A percentile compares a stretch with the other conserved stretches of the same genome.
Evolutionary conservation across 2,113 vertebrate species (phyloP).

Genomic region (Zosterops lateralis): DNA sequence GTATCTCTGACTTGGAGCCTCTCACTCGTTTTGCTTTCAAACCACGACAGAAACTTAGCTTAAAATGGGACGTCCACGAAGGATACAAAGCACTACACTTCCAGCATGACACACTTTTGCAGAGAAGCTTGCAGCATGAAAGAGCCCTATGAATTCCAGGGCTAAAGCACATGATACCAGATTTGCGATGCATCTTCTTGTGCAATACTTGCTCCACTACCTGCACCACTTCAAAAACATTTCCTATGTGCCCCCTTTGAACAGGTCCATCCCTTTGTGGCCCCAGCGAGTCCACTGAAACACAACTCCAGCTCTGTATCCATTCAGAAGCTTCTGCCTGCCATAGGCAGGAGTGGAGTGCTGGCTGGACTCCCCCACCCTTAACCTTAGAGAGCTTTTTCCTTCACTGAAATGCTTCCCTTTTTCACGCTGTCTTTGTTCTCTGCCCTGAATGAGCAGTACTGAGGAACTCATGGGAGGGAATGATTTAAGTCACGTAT

Average conservation of each 20-base stretch:
- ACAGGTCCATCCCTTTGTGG: neutral
- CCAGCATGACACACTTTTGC: neutral
- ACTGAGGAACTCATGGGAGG: neutral
- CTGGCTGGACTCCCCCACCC: accelerated
- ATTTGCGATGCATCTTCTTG: neutral
- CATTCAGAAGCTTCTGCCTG: neutral
- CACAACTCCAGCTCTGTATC: neutral
- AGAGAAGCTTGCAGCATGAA: neutral
- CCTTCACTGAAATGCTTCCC: neutral
- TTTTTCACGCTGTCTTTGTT: neutral
- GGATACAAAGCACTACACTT: neutral
- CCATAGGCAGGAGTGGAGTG: neutral
- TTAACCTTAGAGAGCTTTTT: neutral
- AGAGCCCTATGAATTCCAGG: neutral
- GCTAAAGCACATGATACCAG: neutral
- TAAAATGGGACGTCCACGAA: neutral
- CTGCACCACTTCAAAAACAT: neutral
- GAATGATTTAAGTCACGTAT: neutral
- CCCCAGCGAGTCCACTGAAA: neutral
- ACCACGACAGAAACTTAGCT: neutral
- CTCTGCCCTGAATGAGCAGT: neutral
- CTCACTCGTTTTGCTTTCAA: too few relatives aligned
- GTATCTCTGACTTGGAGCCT: too few relatives aligned
- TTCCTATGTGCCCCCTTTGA: neutral
- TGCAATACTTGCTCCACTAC: neutral